Conservation (phyloP, 2,113 vertebrate species). For the Eublepharis macularius region DNA sequence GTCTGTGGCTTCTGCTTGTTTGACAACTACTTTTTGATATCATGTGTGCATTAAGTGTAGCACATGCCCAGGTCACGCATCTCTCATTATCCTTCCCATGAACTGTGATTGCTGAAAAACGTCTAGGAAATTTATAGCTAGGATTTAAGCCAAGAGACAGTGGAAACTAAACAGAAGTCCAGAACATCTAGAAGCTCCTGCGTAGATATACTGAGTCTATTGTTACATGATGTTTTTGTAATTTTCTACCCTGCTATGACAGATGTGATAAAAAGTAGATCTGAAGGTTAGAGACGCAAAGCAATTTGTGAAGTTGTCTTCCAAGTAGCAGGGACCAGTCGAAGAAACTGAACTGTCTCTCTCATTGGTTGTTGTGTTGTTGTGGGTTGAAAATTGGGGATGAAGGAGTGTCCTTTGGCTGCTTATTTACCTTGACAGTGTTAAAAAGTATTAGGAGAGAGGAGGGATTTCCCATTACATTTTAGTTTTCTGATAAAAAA, state of each 20-base stretch:
- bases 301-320: neutral
- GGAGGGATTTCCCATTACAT: neutral
- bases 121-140: neutral
- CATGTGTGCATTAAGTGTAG: neutral
- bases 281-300: neutral
- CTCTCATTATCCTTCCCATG: neutral
- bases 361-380: neutral
- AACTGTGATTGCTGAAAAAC: neutral
- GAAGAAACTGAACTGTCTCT: neutral
- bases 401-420: neutral
- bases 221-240: neutral
- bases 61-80: neutral
- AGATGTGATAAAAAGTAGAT: neutral
- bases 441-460: neutral
- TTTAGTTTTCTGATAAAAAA: neutral
- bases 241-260: neutral
- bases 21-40: neutral
- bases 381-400: neutral
- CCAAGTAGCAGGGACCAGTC: neutral
- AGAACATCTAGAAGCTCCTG: neutral
- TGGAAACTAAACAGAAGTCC: neutral
- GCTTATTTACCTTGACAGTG: neutral
- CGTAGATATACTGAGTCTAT: neutral
- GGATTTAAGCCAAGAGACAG: neutral
- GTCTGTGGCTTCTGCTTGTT: neutral